Conservation (phyloP, 2,888 invertebrate species). For the Tachina fera region DNA sequence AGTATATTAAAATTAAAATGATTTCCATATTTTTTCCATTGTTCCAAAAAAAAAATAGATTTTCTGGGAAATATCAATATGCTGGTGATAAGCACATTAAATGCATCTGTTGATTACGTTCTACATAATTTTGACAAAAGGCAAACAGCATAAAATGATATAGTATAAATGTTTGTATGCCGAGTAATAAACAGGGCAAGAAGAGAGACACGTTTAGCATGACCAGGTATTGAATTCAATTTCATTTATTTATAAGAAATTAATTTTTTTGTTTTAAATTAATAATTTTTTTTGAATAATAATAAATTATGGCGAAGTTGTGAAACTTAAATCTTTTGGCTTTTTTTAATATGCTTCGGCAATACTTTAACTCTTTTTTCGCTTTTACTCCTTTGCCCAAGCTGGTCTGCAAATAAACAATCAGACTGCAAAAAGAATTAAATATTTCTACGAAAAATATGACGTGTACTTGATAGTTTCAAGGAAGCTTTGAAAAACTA, state of each 20-base stretch:
- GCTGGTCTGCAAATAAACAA: too few relatives aligned
- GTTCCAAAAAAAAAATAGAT: neutral
- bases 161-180: neutral
- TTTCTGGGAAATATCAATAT: conserved; percentile 28
- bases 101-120: conserved; percentile 29
- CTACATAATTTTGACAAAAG: conserved; percentile 6
- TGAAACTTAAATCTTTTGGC: too few relatives aligned
- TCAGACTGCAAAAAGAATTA: too few relatives aligned
- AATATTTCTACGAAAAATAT: too few relatives aligned
- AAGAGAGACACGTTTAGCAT: neutral
- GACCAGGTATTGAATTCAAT: neutral
- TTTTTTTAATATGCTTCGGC: too few relatives aligned
- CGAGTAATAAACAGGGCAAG: neutral
- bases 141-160: neutral
- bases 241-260: neutral
- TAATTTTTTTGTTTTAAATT: too few relatives aligned
- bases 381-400: too few relatives aligned
- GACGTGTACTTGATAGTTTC: too few relatives aligned
- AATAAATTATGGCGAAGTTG: too few relatives aligned
- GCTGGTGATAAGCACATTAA: conserved; percentile 28
- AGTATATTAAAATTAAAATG: conserved; percentile 15
- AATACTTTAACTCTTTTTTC: too few relatives aligned
- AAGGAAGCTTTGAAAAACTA: too few relatives aligned
- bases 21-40: conserved; percentile 10
- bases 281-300: too few relatives aligned